Base-by-base conservation (phyloP, 2,888 invertebrate species). In the Lasioglossum oenotherae region DNA sequence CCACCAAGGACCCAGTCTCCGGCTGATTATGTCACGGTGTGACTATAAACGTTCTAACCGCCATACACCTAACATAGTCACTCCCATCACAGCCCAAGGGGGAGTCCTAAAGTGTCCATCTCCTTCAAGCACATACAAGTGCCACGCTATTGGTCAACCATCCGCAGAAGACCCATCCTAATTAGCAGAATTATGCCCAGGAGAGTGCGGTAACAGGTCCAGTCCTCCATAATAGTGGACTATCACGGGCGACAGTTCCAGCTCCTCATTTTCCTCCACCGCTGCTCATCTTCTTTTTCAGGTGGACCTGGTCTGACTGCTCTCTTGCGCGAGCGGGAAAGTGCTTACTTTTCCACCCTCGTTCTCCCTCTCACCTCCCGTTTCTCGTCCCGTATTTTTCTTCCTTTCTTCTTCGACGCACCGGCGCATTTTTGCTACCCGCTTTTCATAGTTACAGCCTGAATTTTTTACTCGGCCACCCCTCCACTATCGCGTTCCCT, bases 121-220 rank as follows among this genome's bases (percentile, higher is more conserved):
- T n/a, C n/a, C 53, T n/a, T 53, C 10, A 3, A n/a, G 8, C 53
- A n/a, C 53, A 4, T n/a, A 53, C n/a, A n/a, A 53, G 53, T n/a
- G 53, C 23, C n/a, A n/a, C 1, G n/a, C n/a, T 53, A 53, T 53
- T 53, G 60, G 60, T 31, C 27, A 27, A 5, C 35, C 31, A 67
- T 67, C 3, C 31, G 16, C 67, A 10, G 35, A 67, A 31, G 35
- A 67, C 6, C 67, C 67, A 67, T 6, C 67, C 31, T 67, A 31
- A 67, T 67, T 67, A 67, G 67, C 35, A 19, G 67, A 31, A 67
- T 67, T 35, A 31, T 35, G 35, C 67, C 35, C 46, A 57, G 73
- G 57, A 69, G 80, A 87, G 78, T 73, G 85, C 16, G 69, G 78
- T 82, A 82, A 85, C 85, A 72, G 80, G 71, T 74, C 53, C 72